Percentiles rank a stretch among this genome's conserved stretches.
Evolutionary conservation across 2,113 vertebrate genomes (phyloP).

Genomic region (Nansenia antarctica): DNA sequence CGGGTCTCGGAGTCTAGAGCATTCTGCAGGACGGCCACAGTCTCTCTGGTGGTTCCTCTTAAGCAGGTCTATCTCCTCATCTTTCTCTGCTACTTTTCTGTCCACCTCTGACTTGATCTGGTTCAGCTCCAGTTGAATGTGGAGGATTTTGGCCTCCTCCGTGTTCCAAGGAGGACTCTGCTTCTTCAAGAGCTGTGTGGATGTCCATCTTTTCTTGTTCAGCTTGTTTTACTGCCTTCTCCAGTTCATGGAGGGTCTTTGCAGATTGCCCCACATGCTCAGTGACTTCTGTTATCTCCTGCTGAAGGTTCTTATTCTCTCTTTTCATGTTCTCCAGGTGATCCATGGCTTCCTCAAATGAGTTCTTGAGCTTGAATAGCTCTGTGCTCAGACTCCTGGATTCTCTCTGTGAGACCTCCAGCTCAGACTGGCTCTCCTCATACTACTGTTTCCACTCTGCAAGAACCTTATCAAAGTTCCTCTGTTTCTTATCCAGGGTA

Average conservation of each 20-base stretch:
- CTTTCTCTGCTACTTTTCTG: conserved; percentile 55
- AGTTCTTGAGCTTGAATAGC: conserved; percentile 61
- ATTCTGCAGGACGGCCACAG: conserved; percentile 74
- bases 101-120: conserved; percentile 55
- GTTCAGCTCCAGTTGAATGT: conserved; percentile 62
- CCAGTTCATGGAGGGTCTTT: conserved; percentile 51
- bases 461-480: conserved; percentile 59
- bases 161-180: conserved; percentile 57
- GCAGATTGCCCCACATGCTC: conserved; percentile 51
- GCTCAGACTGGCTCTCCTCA: conserved; percentile 73
- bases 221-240: conserved; percentile 42
- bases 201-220: conserved; percentile 51
- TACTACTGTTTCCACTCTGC: conserved; percentile 58
- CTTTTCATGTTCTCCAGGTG: conserved; percentile 53
- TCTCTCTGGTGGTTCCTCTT: conserved; percentile 79
- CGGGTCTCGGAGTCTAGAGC: conserved; percentile 76
- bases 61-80: conserved; percentile 60
- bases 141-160: conserved; percentile 62
- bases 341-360: conserved; percentile 53
- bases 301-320: conserved; percentile 61
- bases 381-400: conserved; percentile 71
- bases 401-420: conserved; percentile 78
- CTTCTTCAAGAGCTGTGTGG: conserved; percentile 62
- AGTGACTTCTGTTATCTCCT: conserved; percentile 48
- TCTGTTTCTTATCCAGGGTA: conserved; percentile 60